phyloP scores from a whole-genome alignment of 2,797 vertebrate species.

The Poeciliopsis presidionis region DNA sequence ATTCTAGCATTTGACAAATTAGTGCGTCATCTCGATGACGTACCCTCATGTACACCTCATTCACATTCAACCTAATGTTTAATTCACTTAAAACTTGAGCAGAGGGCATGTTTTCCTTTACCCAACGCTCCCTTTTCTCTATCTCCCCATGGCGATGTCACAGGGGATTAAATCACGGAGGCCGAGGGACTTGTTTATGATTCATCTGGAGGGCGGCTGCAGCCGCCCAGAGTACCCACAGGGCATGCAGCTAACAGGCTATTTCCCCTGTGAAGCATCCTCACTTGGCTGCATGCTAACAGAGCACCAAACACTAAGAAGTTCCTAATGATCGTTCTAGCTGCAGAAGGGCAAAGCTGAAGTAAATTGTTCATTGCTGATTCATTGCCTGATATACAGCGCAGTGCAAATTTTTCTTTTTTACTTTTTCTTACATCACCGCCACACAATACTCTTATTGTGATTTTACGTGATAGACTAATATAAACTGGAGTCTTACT shows the following conservation, averaged over 20 bases:
- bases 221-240: conserved; percentile 57
- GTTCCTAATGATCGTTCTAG: conserved; percentile 23
- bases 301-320: conserved; percentile 29
- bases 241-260: conserved; percentile 59
- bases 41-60: conserved; percentile 70
- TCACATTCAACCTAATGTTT: conserved; percentile 73
- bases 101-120: conserved; percentile 64
- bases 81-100: conserved; percentile 73
- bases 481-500: background rate
- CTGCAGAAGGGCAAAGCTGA: background rate
- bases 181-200: conserved; percentile 74
- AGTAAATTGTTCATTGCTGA: background rate
- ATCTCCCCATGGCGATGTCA: conserved; percentile 73
- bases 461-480: background rate
- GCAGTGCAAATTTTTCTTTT: background rate
- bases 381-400: background rate
- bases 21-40: conserved; percentile 41
- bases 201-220: conserved; percentile 67
- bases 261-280: conserved; percentile 36
- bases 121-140: conserved; percentile 43
- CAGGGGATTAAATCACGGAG: conserved; percentile 76
- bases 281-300: conserved; percentile 43
- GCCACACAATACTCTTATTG: background rate
- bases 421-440: background rate
- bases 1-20: conserved; percentile 62